A percentile compares a stretch with the other conserved stretches of the same genome.
phyloP scores from a whole-genome alignment of 2,113 vertebrate genomes.

The Monarcha castaneiventris region DNA sequence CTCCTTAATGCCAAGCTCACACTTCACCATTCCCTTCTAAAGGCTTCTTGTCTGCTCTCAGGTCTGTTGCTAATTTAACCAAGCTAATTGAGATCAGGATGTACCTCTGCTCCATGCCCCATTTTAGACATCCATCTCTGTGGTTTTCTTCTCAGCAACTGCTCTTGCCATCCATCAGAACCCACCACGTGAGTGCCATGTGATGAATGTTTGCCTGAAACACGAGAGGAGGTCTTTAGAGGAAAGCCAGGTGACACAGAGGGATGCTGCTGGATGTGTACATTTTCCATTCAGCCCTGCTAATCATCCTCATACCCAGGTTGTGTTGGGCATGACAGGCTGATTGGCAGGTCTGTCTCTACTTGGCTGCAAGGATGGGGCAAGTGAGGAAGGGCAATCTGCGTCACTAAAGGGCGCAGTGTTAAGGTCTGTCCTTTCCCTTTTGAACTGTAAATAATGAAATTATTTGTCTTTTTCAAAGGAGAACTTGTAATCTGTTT shows the following conservation, averaged over 20 bases:
- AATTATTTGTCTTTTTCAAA: background rate
- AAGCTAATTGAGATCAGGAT: slow-evolving; percentile 11
- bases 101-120: slow-evolving; percentile 9
- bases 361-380: background rate
- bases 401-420: background rate
- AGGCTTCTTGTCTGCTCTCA: background rate
- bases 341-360: background rate
- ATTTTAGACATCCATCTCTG: slow-evolving; percentile 36
- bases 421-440: background rate
- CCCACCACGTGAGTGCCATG: slow-evolving; percentile 47
- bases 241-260: slow-evolving; percentile 6
- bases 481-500: background rate
- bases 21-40: slow-evolving; percentile 34
- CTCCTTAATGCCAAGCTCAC: background rate
- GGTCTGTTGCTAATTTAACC: slow-evolving; percentile 50
- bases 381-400: background rate
- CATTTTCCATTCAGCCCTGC: background rate
- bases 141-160: slow-evolving; percentile 57
- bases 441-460: background rate
- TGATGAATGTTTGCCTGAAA: slow-evolving; percentile 47
- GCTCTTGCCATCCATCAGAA: slow-evolving; percentile 60
- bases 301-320: background rate
- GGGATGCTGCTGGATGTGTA: background rate
- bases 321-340: background rate
- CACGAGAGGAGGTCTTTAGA: slow-evolving; percentile 31